Conservation (phyloP, 2,888 invertebrate genomes). For the Boloria selene region DNA sequence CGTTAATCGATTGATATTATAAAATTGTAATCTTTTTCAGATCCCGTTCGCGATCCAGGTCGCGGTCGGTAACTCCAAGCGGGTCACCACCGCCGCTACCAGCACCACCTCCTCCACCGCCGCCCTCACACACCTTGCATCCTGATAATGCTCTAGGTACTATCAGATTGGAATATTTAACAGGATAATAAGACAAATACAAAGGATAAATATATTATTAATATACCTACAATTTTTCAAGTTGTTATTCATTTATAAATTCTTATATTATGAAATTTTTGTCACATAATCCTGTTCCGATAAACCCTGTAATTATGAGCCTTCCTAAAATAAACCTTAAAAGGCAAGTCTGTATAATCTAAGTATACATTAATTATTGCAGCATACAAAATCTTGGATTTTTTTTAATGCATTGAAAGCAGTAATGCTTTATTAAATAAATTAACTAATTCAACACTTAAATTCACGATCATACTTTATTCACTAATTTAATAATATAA, state of each 20-base stretch:
- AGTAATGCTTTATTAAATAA: no score
- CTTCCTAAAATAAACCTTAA: conserved; percentile 26
- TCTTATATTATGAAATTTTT: conserved; percentile 38
- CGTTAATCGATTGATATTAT: neutral
- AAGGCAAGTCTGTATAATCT: conserved; percentile 28
- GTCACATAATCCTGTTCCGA: conserved; percentile 19
- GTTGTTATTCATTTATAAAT: neutral
- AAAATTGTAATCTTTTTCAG: conserved; percentile 42
- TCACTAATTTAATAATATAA: no score
- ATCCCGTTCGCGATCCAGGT: conserved; percentile 65
- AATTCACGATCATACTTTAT: no score
- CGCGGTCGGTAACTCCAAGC: conserved; percentile 75
- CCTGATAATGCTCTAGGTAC: conserved; percentile 78
- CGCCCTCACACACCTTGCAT: conserved; percentile 74
- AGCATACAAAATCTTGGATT: no score
- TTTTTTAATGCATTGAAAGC: no score
- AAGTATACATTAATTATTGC: conserved; percentile 22
- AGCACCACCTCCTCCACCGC: conserved; percentile 61
- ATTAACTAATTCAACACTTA: no score
- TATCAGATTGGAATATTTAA: neutral
- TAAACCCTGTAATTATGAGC: conserved; percentile 27
- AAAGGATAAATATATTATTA: no score
- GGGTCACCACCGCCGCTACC: conserved; percentile 62
- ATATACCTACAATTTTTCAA: no score
- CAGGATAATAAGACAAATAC: no score